Base-by-base conservation (phyloP, 2,113 vertebrate genomes). In the Caracal caracal region DNA sequence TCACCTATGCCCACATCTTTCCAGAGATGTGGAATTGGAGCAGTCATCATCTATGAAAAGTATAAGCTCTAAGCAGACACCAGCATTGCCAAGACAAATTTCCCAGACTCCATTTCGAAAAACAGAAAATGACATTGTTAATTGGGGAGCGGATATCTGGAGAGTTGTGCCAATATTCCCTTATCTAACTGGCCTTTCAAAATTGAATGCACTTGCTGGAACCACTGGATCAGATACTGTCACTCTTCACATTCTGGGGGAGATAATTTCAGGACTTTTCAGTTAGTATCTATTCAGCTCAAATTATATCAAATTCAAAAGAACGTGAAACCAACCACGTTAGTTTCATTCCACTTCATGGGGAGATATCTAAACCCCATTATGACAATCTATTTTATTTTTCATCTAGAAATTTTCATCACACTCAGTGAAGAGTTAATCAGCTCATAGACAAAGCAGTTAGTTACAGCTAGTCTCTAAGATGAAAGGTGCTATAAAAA, bases 141-240 rank as follows among this genome's bases (percentile, higher is more conserved):
- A 97, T 97, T 98, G 96, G 28, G 79, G 92, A 95, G 79, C 0
- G 0, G 71, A 78, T 96, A 93, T 95, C 61, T 97, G 70, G 87
- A 95, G 90, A 93, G 81, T 89, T 75, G 94, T 96, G 92, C 96
- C 96, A 94, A 81, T 94, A 96, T 96, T 95, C 56, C 9, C 88
- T 96, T 97, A 97, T 98, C 97, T 97, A 90, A 95, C 97, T 98
- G 96, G 96, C 96, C 95, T 98, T 96, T 98, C 92, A 96, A 95
- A 97, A 96, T 95, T 97, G 96, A 97, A 96, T 22, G 87, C 87
- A 93, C 24, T 93, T 2, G 0, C 90, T 93, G 94, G 92, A 96
- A 95, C 95, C 1, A 33, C 88, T 70, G 73, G 26, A 93, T 97
- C 97, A 96, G 96, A 97, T 97, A 80, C 90, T 80, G 90, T 96